These are phyloP conservation scores for Spodoptera picta DNA, from an alignment of 2,888 invertebrate species.

Conservation along the genomic window DNA sequence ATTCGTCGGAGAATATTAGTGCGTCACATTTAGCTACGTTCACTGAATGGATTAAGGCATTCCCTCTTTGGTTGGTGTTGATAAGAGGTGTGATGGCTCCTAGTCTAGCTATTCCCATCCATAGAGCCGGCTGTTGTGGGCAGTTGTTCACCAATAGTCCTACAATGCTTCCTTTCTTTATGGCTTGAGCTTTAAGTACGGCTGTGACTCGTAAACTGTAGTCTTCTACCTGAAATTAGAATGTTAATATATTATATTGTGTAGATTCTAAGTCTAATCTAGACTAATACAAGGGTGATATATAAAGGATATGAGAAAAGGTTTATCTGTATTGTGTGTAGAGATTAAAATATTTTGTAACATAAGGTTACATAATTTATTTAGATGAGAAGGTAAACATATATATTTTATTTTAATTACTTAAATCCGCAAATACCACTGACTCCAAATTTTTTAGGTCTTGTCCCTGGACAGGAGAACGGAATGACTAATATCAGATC, in stretches of 20 bases:
- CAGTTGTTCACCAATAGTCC: slow-evolving; percentile 97
- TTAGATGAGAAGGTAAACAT: too few relatives aligned
- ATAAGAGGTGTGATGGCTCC: slow-evolving; percentile 96
- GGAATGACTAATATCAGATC: too few relatives aligned
- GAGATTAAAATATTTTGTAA: too few relatives aligned
- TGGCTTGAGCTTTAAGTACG: slow-evolving; percentile 93
- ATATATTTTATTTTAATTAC: too few relatives aligned
- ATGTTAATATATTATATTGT: slow-evolving; percentile 1
- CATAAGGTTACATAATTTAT: too few relatives aligned
- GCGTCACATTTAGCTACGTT: slow-evolving; percentile 95
- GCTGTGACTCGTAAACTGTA: slow-evolving; percentile 95
- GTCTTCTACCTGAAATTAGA: slow-evolving; percentile 92
- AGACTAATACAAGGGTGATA: too few relatives aligned
- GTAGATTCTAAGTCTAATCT: too few relatives aligned
- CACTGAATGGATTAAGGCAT: slow-evolving; percentile 96
- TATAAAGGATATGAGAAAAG: too few relatives aligned
- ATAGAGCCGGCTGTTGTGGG: slow-evolving; percentile 96
- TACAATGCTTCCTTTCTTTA: slow-evolving; percentile 95
- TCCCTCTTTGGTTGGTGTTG: slow-evolving; percentile 96
- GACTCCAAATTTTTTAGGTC: too few relatives aligned
- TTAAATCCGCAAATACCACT: too few relatives aligned
- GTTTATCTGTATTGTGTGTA: too few relatives aligned
- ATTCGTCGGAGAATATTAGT: slow-evolving; percentile 93
- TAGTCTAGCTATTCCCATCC: slow-evolving; percentile 97
- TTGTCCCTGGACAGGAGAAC: too few relatives aligned